phyloP scores from a whole-genome alignment of 2,888 invertebrate species.

The Lamproptera curius region DNA sequence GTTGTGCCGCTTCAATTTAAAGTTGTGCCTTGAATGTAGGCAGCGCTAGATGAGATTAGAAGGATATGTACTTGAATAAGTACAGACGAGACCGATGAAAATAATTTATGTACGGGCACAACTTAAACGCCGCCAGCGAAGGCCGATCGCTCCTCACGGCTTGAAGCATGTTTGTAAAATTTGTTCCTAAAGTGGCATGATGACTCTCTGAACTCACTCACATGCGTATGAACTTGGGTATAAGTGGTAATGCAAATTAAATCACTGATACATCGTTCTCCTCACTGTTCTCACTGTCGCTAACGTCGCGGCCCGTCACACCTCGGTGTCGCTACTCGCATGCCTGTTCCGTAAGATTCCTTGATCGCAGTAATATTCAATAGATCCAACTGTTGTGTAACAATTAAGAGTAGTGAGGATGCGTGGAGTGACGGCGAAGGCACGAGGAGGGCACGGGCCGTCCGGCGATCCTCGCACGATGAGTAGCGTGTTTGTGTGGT shows the following conservation, averaged over 20 bases:
- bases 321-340: slow-evolving; percentile 60
- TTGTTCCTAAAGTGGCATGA: slow-evolving; percentile 68
- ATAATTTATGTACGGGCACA: slow-evolving; percentile 45
- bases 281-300: slow-evolving; percentile 64
- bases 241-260: slow-evolving; percentile 62
- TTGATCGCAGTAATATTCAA: neutral
- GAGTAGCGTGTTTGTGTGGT: slow-evolving; percentile 77
- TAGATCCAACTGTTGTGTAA: neutral
- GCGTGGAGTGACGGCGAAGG: slow-evolving; percentile 51
- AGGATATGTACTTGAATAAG: slow-evolving; percentile 27
- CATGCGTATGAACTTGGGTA: slow-evolving; percentile 62
- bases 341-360: slow-evolving; percentile 33
- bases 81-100: slow-evolving; percentile 22
- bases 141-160: slow-evolving; percentile 71
- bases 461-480: slow-evolving; percentile 61
- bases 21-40: slow-evolving; percentile 42
- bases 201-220: slow-evolving; percentile 61
- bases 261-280: slow-evolving; percentile 54
- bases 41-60: slow-evolving; percentile 33
- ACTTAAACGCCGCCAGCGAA: slow-evolving; percentile 57
- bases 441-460: slow-evolving; percentile 32
- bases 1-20: slow-evolving; percentile 47
- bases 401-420: slow-evolving; percentile 24
- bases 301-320: slow-evolving; percentile 56
- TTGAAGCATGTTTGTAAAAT: slow-evolving; percentile 70